Base-by-base conservation (phyloP, 2,888 invertebrate species). In the Aethes cnicana region DNA sequence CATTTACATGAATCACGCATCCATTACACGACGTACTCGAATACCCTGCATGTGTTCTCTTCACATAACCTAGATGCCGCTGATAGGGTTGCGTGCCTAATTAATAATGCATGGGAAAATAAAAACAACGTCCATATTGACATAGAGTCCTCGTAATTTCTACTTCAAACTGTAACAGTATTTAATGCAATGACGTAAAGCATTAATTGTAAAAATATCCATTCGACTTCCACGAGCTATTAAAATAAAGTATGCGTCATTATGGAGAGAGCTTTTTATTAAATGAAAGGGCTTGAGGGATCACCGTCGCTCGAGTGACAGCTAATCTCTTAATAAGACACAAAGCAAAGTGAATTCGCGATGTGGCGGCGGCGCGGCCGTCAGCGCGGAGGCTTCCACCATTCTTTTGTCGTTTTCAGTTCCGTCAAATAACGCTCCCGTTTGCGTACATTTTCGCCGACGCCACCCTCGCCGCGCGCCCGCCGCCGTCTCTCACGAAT, bases 331-430 rank as follows among this genome's bases (percentile, higher is more conserved):
- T 81, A 81, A 79, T 74, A 75, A 77, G 76, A 73, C 71, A 73
- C 68, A 77, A 76, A 72, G 72, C 68, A 79, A 85, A 85, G 81
- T 79, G 79, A 83, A 84, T 84, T 77, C 63, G 72, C 72, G 64
- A 76, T 74, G 79, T 64, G 62, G 57, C 56, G 54, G 59, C 54
- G 56, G 43, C 52, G 44, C 48, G 47, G 55, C 41, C 59, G 39
- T 36, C 54, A 47, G 35, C 44, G 26, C 41, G 30, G 41, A 39
- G 60, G 56, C 66, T 73, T 74, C 75, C 77, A 77, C 82, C 81
- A 88, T 89, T 88, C 82, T 87, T 88, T 84, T 81, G 86, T 83
- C 89, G 86, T 89, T 88, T 83, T 86, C 88, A 81, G 75, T 80
- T 79, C 72, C 75, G 81, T 87, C 88, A 86, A 89, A 86, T 83